phyloP scores from a whole-genome alignment of 2,888 invertebrate genomes.

The Glyphotaelius pellucidus region DNA sequence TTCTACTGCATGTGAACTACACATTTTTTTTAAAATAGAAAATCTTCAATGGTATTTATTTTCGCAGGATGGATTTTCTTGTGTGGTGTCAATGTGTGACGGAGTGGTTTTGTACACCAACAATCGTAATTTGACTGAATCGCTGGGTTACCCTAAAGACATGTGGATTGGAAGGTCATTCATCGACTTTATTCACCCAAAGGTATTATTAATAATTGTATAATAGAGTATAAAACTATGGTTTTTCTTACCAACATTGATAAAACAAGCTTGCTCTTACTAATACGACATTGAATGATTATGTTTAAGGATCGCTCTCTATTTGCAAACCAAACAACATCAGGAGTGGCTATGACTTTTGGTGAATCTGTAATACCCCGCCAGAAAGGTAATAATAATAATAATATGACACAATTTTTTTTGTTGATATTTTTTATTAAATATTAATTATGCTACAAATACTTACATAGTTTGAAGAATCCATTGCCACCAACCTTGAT shows the following conservation, averaged over 20 bases:
- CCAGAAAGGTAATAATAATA: neutral
- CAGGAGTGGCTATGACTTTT: constrained; percentile 80
- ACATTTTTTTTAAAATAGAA: neutral
- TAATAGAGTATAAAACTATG: neutral
- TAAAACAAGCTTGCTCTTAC: neutral
- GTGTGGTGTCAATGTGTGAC: constrained; percentile 89
- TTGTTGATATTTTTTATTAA: neutral
- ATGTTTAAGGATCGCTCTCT: constrained; percentile 79
- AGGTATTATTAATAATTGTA: constrained; percentile 72
- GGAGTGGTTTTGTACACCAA: constrained; percentile 87
- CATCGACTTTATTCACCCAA: constrained; percentile 91
- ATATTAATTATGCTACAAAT: neutral
- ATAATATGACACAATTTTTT: neutral
- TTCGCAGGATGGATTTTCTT: constrained; percentile 84
- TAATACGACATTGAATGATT: neutral
- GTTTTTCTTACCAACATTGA: neutral
- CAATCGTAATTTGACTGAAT: constrained; percentile 80
- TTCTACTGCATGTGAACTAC: too few relatives aligned
- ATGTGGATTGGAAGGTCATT: constrained; percentile 92
- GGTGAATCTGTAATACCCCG: constrained; percentile 73
- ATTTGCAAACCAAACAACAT: constrained; percentile 86
- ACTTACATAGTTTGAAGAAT: neutral
- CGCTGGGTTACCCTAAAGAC: constrained; percentile 87
- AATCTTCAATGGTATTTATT: neutral
- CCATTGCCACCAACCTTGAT: neutral